Evolutionary conservation across 1,140 invertebrate genomes (phyloP), one percentile per base, ranked within the genome.

Genomic region (Panagrolaimus sp.): DNA sequence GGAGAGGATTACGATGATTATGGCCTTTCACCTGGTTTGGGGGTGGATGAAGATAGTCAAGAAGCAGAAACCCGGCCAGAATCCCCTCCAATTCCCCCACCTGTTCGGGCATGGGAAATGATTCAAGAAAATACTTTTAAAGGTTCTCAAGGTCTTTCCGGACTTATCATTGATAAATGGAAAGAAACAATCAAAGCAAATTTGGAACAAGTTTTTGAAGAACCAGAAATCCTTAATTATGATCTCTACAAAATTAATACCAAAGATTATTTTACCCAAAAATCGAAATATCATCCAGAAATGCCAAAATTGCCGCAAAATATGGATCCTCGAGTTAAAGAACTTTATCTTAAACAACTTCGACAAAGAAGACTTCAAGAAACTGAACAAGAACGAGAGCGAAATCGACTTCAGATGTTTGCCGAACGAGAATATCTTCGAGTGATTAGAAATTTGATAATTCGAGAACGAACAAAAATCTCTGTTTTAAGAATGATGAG

Each of bases 71-170:
- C 8, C 1, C 52, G n/a, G 28, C 52, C 21, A 21, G 28, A 26
- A 28, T 28, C 28, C 10, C 52, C 52, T 4, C 52, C 12, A 5
- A 28, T 12, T 12, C 21, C 52, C 3, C 52, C 52, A 21, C 52
- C 52, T 0, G 17, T 26, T n/a, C 21, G n/a, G 52, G 52, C 52
- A 5, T 58, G 52, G 52, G 52, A 58, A 28, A 58, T 58, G 21
- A 58, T 58, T 21, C 52, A 58, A 28, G 28, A 58, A 28, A 58
- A 58, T 28, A 58, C 21, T 21, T 58, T 58, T 24, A 8, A 21
- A 12, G 52, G 52, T 21, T 26, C 21, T 2, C 21, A 58, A 14
- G 52, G 28, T 26, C 28, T 58, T 28, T 26, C 52, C 0, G 17
- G 14, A 10, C 8, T 58, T 12, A 58, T 58, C 10, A 58, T 12